These are phyloP conservation scores for Spodoptera exigua DNA, from an alignment of 2,888 invertebrate species.

Conservation along the genomic window DNA sequence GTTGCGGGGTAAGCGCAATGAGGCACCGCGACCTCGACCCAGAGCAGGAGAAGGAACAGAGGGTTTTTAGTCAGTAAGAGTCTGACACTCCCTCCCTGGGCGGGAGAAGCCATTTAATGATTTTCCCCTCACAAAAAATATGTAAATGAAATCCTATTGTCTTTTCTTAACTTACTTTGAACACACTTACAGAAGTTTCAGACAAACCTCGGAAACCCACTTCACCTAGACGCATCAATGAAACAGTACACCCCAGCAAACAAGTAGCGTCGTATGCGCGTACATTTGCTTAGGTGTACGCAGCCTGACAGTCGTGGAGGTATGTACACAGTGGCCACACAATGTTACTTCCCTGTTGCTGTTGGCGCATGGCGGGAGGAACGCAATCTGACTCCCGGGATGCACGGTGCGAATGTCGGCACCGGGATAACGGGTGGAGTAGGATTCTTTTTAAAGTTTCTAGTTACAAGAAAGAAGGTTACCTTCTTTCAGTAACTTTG, in stretches of 20 bases:
- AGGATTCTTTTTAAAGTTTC: neutral
- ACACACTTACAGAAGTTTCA: too few relatives aligned
- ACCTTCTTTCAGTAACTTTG: too few relatives aligned
- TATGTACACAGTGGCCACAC: conserved; percentile 26
- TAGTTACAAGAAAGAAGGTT: too few relatives aligned
- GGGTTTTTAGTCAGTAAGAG: too few relatives aligned
- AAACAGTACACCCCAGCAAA: conserved; percentile 37
- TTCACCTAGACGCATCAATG: conserved; percentile 20
- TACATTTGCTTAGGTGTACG: conserved; percentile 17
- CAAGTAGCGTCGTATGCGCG: conserved; percentile 10
- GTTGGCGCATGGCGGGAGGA: conserved; percentile 64
- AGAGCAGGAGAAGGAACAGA: too few relatives aligned
- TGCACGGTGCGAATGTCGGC: conserved; percentile 33
- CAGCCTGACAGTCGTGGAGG: conserved; percentile 10
- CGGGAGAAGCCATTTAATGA: too few relatives aligned
- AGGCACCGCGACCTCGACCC: too few relatives aligned
- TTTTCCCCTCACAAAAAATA: too few relatives aligned
- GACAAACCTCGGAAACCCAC: neutral
- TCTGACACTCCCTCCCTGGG: too few relatives aligned
- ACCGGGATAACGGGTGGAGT: conserved; percentile 5
- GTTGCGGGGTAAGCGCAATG: too few relatives aligned
- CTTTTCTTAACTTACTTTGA: too few relatives aligned
- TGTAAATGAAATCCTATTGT: too few relatives aligned
- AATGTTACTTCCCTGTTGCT: conserved; percentile 65
- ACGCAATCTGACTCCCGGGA: conserved; percentile 53